A percentile compares a stretch with the other conserved stretches of the same genome.
These are phyloP conservation scores for Dynastes maya DNA, from an alignment of 2,888 invertebrate species.

Conservation along the genomic window DNA sequence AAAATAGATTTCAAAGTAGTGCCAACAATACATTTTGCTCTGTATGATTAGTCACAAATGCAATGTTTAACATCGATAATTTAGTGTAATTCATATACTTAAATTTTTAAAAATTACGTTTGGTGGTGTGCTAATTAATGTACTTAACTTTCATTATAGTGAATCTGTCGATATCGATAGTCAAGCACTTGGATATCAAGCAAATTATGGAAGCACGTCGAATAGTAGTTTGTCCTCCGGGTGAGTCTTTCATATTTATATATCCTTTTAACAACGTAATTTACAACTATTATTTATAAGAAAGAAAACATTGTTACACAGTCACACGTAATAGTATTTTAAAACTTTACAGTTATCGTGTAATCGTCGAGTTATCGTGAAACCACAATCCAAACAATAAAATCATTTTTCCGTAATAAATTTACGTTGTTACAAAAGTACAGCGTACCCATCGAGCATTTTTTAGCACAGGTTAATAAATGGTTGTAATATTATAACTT, in stretches of 20 bases:
- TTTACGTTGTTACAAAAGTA: no score
- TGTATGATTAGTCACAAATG: no score
- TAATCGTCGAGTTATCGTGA: neutral
- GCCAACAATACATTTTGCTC: no score
- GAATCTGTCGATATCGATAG: constrained; percentile 78
- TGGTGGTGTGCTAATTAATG: neutral
- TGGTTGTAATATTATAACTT: no score
- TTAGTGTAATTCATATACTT: neutral
- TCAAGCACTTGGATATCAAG: constrained; percentile 70
- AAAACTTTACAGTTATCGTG: no score
- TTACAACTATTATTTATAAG: neutral
- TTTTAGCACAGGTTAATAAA: no score
- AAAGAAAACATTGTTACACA: neutral
- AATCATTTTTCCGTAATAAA: neutral
- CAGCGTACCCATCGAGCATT: no score
- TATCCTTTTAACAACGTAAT: neutral
- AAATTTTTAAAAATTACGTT: neutral
- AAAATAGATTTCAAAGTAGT: neutral
- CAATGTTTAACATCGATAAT: constrained; percentile 14
- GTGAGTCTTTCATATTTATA: constrained; percentile 51
- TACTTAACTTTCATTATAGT: constrained; percentile 67
- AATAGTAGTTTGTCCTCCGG: constrained; percentile 77
- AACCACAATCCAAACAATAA: neutral
- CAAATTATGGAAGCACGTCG: constrained; percentile 78
- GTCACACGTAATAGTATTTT: no score